Conservation (phyloP, 1,140 invertebrate genomes). For the Helicoverpa armigera region DNA sequence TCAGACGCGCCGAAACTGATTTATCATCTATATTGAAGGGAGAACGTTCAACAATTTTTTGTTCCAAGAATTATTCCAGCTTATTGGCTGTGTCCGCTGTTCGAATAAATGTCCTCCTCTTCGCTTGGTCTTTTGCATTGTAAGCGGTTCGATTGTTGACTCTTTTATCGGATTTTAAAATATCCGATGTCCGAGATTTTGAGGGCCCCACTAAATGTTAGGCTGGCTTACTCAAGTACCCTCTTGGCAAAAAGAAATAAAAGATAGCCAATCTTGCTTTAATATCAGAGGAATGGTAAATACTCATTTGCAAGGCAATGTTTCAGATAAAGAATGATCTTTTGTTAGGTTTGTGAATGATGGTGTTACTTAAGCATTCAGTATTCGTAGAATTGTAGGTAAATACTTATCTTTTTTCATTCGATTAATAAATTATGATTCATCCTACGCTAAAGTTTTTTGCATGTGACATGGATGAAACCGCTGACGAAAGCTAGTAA, state of each 20-base stretch:
- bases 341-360: too few species aligned
- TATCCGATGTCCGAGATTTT: neutral
- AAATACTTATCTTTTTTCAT: too few species aligned
- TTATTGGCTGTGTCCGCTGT: conserved; percentile 18
- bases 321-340: neutral
- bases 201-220: neutral
- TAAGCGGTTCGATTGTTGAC: conserved; percentile 20
- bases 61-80: conserved; percentile 31
- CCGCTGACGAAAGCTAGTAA: too few species aligned
- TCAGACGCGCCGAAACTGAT: conserved; percentile 42
- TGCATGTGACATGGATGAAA: too few species aligned
- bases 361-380: too few species aligned
- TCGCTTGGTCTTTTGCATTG: conserved; percentile 10
- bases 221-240: neutral
- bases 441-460: too few species aligned
- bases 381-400: too few species aligned
- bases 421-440: too few species aligned
- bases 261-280: neutral
- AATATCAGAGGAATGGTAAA: neutral
- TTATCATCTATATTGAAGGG: conserved; percentile 16
- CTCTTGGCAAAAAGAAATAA: neutral
- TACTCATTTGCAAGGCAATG: neutral
- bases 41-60: conserved; percentile 16
- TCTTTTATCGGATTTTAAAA: conserved; percentile 7
- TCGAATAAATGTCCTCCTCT: neutral